Evolutionary conservation across 2,888 invertebrate genomes (phyloP), one percentile per base, ranked within the genome.

Genomic region (Prostheceraeus crozeri): DNA sequence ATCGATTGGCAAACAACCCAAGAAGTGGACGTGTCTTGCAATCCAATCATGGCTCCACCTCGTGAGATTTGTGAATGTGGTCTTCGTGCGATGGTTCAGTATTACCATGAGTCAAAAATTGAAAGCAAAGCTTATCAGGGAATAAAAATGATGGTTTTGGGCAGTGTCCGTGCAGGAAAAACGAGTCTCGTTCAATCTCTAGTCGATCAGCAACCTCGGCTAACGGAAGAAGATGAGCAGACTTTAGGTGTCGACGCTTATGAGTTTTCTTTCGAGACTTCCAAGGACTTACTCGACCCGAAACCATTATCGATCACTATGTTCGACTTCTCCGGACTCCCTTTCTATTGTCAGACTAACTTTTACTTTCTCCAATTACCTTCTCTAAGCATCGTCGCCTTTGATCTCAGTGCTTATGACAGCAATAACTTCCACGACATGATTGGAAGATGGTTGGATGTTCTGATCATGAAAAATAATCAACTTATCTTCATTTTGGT

Each of bases 381-480:
- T 25, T 6, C 58, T 14, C 6, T 58, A 23, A 31, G 21, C 3
- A 30, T 58, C 6, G 14, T 58, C 30, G 28, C 19, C 16, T 51
- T 58, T 11, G 55, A 56, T 19, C 21, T 58, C 14, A 16, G 16
- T 11, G 56, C 10, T n/a, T 60, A 73, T 64, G 64, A 59, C 1
- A 59, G 65, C 2, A 67, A 67, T 11, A 51, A 62, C 8, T 75
- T 75, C 62, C 60, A 69, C 3, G 66, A 69, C 16, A 60, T 67
- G 63, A 67, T 75, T 14, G 72, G 71, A 3, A 65, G 66, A 1
- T 75, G 74, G 74, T 66, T 75, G 40, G 71, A 74, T 60, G 72
- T 71, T 69, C 68, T 75, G 67, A 68, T 74, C 3, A 69, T 69
- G 54, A 69, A 68, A 23, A 73, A 74, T 62, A 69, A 71, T 51